phyloP scores from a whole-genome alignment of 2,797 vertebrate species.

The Falco rusticolus region DNA sequence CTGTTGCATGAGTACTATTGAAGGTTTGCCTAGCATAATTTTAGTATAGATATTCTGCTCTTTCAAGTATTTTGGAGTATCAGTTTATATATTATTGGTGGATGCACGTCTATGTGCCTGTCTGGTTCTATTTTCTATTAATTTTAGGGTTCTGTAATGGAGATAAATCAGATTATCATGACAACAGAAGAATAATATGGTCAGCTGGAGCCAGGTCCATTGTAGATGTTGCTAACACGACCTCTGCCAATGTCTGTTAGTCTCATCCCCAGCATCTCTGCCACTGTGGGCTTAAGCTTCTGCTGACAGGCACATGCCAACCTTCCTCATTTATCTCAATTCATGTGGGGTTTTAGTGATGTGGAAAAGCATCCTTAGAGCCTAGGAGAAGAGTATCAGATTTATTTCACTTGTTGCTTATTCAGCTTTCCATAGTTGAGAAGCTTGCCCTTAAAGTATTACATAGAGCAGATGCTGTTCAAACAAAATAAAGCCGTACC shows the following conservation, averaged over 20 bases:
- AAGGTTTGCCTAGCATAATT: background rate
- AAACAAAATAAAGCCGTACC: background rate
- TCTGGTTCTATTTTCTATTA: background rate
- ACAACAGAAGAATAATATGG: background rate
- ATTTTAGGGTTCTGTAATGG: background rate
- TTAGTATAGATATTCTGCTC: background rate
- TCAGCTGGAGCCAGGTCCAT: background rate
- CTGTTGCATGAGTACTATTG: background rate
- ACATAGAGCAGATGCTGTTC: background rate
- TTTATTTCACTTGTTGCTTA: background rate
- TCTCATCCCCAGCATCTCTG: background rate
- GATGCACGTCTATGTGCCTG: background rate
- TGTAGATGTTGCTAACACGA: background rate
- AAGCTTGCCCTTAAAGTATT: background rate
- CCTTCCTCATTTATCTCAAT: background rate
- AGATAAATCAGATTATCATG: background rate
- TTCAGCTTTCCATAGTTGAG: background rate
- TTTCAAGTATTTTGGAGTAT: background rate
- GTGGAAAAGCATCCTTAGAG: background rate
- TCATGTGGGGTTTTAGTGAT: rapidly evolving
- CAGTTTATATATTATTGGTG: background rate
- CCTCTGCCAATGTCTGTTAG: background rate
- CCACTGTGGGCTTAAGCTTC: background rate
- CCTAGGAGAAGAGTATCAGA: background rate
- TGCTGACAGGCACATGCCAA: background rate